These are phyloP conservation scores for Ochropleura leucogaster DNA, from an alignment of 2,888 invertebrate genomes.

Conservation along the genomic window DNA sequence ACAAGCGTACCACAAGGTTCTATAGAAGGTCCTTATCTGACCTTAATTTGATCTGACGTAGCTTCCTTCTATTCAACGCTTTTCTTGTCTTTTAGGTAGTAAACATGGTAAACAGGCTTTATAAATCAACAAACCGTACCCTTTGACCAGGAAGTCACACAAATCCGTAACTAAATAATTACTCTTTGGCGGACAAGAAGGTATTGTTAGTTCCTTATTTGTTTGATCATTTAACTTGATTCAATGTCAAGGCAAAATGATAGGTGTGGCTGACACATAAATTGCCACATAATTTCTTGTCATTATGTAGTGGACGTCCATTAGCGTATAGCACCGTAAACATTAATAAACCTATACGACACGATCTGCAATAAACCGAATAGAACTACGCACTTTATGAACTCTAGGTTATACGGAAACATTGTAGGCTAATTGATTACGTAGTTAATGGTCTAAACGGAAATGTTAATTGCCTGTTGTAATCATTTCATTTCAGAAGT, in stretches of 20 bases:
- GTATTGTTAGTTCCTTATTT: constrained; percentile 57
- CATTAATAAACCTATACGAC: not conserved
- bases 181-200: constrained; percentile 36
- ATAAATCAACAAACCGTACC: constrained; percentile 28
- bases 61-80: constrained; percentile 10
- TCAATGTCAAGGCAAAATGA: constrained; percentile 51
- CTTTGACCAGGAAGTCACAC: constrained; percentile 58
- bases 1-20: constrained; percentile 39
- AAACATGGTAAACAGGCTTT: constrained; percentile 29
- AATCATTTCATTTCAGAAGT: not conserved
- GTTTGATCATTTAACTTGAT: constrained; percentile 37
- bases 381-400: not conserved
- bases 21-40: constrained; percentile 22
- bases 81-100: constrained; percentile 6
- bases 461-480: not conserved
- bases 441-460: not conserved
- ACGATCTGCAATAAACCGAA: constrained; percentile 15
- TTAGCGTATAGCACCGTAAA: constrained; percentile 2
- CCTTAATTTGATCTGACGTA: constrained; percentile 22
- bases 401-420: constrained; percentile 7
- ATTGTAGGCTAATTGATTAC: not conserved
- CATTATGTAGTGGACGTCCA: constrained; percentile 15
- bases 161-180: constrained; percentile 35
- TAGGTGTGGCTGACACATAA: constrained; percentile 16
- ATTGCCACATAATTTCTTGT: constrained; percentile 30